Base-by-base conservation (phyloP, 2,888 invertebrate genomes). In the Platycheirus albimanus region DNA sequence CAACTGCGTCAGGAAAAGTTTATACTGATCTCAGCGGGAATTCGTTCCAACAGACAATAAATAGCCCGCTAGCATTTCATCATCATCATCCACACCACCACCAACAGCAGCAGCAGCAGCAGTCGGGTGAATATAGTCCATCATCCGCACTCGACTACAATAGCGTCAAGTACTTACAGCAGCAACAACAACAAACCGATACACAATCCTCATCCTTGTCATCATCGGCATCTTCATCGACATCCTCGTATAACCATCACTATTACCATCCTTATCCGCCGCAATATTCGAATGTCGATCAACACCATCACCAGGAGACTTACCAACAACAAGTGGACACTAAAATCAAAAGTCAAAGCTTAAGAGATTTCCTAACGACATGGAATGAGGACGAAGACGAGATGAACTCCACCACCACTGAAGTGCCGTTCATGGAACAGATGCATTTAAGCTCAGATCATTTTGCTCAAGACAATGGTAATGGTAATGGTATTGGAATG, bases 301-400 rank as follows among this genome's bases (percentile, higher is more conserved):
- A n/a, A n/a, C n/a, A n/a, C n/a, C n/a, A n/a, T 1, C 28, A 28
- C 10, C 28, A 56, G 2, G 77, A 67, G 8, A 54, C 52, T 2
- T 72, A 78, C 7, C 77, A 70, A 20, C 72, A 79, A n/a, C 84
- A 80, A 51, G 80, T 63, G n/a, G 80, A 74, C 24, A 61, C 80
- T 3, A 70, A 79, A 28, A 63, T 85, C 15, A 89, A 89, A 74
- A 88, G 87, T 58, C 88, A 90, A 30, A 91, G 89, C 61, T 86
- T 91, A 17, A 88, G 91, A 0, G 91, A 91, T 80, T 91, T 90
- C 58, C 86, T 91, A 1, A 85, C 90, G 15, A 88, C 90, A 15
- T 91, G 91, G 91, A 91, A 91, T 66, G 90, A 90, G 71, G 91
- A 90, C 70, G 91, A 91, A 36, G 91, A 91, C 33, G 91, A 88